These are phyloP conservation scores for Odocoileus hemionus DNA, from an alignment of 2,113 vertebrate species.

Conservation along the genomic window DNA sequence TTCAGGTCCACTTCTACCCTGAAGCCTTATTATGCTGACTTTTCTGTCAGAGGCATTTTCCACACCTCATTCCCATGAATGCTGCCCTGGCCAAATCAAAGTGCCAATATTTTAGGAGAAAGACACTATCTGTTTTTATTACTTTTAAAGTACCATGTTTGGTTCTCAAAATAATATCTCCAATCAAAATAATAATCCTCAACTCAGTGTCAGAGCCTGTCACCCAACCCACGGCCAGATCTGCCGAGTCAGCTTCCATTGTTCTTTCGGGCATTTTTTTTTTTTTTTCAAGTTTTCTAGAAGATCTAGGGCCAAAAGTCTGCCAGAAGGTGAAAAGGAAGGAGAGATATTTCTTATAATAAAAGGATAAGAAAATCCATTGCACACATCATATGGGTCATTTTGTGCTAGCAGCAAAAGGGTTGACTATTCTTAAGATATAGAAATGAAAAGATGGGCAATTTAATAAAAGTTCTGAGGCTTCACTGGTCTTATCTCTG, in stretches of 20 bases:
- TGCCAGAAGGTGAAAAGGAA: constrained; percentile 42
- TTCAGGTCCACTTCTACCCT: neutral
- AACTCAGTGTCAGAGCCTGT: neutral
- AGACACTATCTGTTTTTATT: neutral
- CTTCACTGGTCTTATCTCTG: constrained; percentile 43
- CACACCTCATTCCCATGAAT: neutral
- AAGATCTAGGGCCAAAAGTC: constrained; percentile 33
- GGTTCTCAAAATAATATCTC: constrained; percentile 21
- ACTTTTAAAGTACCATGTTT: constrained; percentile 16
- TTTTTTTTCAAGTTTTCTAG: constrained; percentile 33
- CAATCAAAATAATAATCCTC: constrained; percentile 34
- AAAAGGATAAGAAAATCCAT: constrained; percentile 49
- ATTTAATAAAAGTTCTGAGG: constrained; percentile 48
- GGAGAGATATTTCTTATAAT: constrained; percentile 46
- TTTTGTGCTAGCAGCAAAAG: constrained; percentile 44
- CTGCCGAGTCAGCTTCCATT: constrained; percentile 16
- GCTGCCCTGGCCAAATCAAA: neutral
- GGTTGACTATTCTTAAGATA: constrained; percentile 46
- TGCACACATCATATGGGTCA: constrained; percentile 24
- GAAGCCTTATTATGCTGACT: neutral
- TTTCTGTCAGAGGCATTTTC: neutral
- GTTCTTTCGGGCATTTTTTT: neutral
- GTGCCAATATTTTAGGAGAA: neutral
- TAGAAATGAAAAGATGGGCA: constrained; percentile 58
- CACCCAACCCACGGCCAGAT: neutral